A percentile compares a stretch with the other conserved stretches of the same genome.
These are phyloP conservation scores for Aldrovandia affinis DNA, from an alignment of 2,797 vertebrate genomes.

Conservation along the genomic window DNA sequence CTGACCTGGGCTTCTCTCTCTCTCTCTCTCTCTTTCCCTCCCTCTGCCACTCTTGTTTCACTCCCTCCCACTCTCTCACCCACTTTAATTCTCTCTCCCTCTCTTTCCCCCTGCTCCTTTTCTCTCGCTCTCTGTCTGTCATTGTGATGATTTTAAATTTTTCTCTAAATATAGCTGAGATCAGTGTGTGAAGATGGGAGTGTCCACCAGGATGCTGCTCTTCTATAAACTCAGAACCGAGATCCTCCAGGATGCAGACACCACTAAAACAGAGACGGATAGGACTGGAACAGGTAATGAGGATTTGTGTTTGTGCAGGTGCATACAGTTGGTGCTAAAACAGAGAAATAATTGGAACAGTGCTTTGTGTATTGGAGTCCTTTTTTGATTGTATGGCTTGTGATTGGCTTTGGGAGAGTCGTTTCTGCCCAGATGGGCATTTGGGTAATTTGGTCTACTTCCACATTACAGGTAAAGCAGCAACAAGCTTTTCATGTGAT, in stretches of 20 bases:
- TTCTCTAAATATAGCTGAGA: slow-evolving; percentile 70
- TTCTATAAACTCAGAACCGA: slow-evolving; percentile 57
- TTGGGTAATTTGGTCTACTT: not conserved
- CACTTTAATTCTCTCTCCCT: not conserved
- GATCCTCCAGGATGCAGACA: slow-evolving; percentile 55
- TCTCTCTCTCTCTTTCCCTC: not conserved
- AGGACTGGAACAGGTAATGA: slow-evolving; percentile 43
- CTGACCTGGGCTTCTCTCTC: not conserved
- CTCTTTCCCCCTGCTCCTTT: not conserved
- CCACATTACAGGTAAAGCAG: not conserved
- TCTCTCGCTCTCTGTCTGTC: slow-evolving; percentile 54
- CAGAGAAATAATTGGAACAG: not conserved
- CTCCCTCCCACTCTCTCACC: not conserved
- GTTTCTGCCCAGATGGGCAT: not conserved
- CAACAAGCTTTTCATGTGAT: not conserved
- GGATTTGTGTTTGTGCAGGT: slow-evolving; percentile 43
- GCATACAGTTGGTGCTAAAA: not conserved
- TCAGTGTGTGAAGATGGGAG: slow-evolving; percentile 68
- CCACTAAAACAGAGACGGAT: slow-evolving; percentile 31
- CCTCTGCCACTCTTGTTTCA: too few relatives aligned
- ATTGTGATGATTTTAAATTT: slow-evolving; percentile 33
- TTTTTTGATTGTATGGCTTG: not conserved
- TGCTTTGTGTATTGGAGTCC: not conserved
- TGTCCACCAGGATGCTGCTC: slow-evolving; percentile 67
- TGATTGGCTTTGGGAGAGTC: slow-evolving; percentile 9